Evolutionary conservation across 2,113 vertebrate genomes (phyloP), one percentile per base, ranked within the genome.

Genomic region (Spilogale gracilis): DNA sequence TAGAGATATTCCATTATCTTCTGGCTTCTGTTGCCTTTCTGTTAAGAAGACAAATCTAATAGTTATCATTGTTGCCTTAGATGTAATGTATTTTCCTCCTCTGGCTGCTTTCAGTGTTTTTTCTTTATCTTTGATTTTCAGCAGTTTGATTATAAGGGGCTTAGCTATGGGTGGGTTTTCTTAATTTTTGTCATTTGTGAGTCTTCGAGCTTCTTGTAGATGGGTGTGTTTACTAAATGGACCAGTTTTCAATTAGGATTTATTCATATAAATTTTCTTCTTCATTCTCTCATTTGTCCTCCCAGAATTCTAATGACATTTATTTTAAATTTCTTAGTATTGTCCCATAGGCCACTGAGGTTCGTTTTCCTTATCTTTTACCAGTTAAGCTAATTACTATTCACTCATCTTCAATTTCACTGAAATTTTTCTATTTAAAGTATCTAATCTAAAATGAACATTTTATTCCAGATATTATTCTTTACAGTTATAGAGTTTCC

Each of bases 201-300:
- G 25, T 85, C 71, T 73, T 90, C 63, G 14, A 54, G 14, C 25
- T 90, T 80, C 27, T 25, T 43, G 3, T 12, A 74, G n/a, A 23
- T 67, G 8, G 17, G 65, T 45, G 2, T 81, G 73, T 93, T 52
- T 58, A 91, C 17, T 81, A 74, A 94, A 63, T 48, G 74, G 63
- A 48, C 7, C 18, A 74, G 74, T 50, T 81, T 65, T 30, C 6
- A 43, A 23, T 32, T 56, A 80, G 25, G 23, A n/a, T 61, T 85
- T 86, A 71, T 86, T 76, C 32, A 91, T 67, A 76, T 56, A 71
- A 25, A 60, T 58, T 65, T 94, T 94, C 10, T 91, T 94, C 82
- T 91, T 18, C 38, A 58, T 58, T n/a, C 43, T 96, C 48, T 65
- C 14, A 61, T 67, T 85, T 74, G 4, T 80, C 73, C 48, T 69